Evolutionary conservation across 2,888 invertebrate genomes (phyloP).

Genomic region (Drosophila atripex): DNA sequence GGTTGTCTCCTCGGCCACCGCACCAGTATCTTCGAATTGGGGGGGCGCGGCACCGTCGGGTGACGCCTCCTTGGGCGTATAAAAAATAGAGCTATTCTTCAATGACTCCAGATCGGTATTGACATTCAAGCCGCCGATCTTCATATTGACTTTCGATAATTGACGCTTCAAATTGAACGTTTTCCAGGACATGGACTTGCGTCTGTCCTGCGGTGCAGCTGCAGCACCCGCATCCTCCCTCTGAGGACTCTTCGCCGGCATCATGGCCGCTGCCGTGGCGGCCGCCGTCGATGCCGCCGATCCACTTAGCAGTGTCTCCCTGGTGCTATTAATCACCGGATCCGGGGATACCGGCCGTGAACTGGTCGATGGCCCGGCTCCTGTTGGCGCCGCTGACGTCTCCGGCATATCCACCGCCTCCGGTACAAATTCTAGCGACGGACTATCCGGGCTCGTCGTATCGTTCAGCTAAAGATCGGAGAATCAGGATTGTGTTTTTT

Average conservation of each 20-base stretch:
- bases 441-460: slow-evolving; percentile 80
- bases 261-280: slow-evolving; percentile 37
- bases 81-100: slow-evolving; percentile 83
- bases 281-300: slow-evolving; percentile 46
- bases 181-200: slow-evolving; percentile 90
- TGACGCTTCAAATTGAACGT: slow-evolving; percentile 92
- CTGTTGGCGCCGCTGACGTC: slow-evolving; percentile 39
- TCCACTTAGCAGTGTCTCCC: slow-evolving; percentile 81
- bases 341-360: slow-evolving; percentile 84
- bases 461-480: slow-evolving; percentile 66
- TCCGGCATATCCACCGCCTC: slow-evolving; percentile 65
- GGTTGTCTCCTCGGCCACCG: slow-evolving; percentile 41
- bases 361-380: slow-evolving; percentile 60
- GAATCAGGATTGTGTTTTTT: slow-evolving; percentile 38
- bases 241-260: slow-evolving; percentile 70
- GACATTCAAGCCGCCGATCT: slow-evolving; percentile 76
- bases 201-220: slow-evolving; percentile 82
- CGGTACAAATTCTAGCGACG: slow-evolving; percentile 79
- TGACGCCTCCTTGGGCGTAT: slow-evolving; percentile 77
- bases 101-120: slow-evolving; percentile 83
- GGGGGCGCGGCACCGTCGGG: slow-evolving; percentile 58
- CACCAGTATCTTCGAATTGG: slow-evolving; percentile 41
- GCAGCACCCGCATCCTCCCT: slow-evolving; percentile 59
- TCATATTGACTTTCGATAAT: slow-evolving; percentile 89
- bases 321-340: slow-evolving; percentile 58